Base-by-base conservation (phyloP, 1,140 invertebrate species). In the Anastatus disparis region DNA sequence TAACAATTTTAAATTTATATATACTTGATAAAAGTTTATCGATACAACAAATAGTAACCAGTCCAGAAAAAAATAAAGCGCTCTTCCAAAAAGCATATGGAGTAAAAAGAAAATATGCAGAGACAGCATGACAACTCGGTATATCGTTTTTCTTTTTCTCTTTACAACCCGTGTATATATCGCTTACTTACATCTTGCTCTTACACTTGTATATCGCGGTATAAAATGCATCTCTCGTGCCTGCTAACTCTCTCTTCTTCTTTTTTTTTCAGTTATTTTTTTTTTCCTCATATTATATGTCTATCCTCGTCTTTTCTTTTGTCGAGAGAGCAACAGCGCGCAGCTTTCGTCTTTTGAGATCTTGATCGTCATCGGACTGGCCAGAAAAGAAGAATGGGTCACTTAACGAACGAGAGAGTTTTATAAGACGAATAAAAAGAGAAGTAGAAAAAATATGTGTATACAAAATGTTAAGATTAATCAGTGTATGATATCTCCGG, bases 281-380 rank as follows among this genome's bases (percentile, higher is more conserved):
- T n/a, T n/a, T n/a, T n/a, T n/a, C n/a, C n/a, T n/a, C n/a, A n/a
- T n/a, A n/a, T n/a, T n/a, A n/a, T n/a, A n/a, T n/a, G n/a, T n/a
- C n/a, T 24, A 27, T 22, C 15, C 63, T 17, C 17, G 55, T 53
- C 44, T 29, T 13, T 22, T 17, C 59, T 35, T 65, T 71, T 71
- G 71, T 74, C 44, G 42, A 35, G 46, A 53, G 62, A 58, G 35
- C 13, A 38, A 58, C 56, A 27, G 3, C 48, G 15, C 42, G 4
- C 12, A 46, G n/a, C 0, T 13, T 63, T 69, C 52, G 64, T 46
- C 53, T 59, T 4, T 38, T 59, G 31, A 68, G 65, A 68, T 59
- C 65, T 68, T 68, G 65, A 68, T 68, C 55, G 53, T 59, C 65
- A 68, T 68, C 65, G 55, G 55, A 42, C 55, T 17, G 40, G 0